phyloP scores from a whole-genome alignment of 1,140 invertebrate species.

The Leptinotarsa undecemlineata region DNA sequence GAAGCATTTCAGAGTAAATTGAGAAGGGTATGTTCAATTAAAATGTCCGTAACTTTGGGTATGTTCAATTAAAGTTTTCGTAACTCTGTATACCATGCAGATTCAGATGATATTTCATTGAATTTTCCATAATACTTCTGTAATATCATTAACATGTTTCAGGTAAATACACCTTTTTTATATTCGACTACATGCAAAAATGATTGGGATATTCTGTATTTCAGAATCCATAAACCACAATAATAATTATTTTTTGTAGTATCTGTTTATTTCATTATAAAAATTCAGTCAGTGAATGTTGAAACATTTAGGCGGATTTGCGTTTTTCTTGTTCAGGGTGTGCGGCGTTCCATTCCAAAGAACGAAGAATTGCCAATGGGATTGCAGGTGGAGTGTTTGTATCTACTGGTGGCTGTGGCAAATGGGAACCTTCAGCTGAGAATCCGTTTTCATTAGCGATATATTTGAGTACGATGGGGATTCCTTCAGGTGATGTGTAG shows the following conservation, averaged over 20 bases:
- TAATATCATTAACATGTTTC: no score
- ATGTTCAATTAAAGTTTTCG: no score
- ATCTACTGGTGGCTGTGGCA: slow-evolving; percentile 58
- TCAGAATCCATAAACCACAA: no score
- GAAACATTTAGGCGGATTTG: background rate
- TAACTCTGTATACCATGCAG: no score
- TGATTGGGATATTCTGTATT: no score
- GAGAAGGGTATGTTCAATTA: no score
- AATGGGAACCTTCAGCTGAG: slow-evolving; percentile 31
- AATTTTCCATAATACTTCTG: no score
- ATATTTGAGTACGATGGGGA: slow-evolving; percentile 40
- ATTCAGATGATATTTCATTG: no score
- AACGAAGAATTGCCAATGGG: slow-evolving; percentile 35
- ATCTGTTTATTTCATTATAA: background rate
- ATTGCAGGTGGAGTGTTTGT: slow-evolving; percentile 35
- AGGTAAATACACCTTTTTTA: no score
- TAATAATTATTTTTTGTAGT: background rate
- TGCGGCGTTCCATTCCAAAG: slow-evolving; percentile 39
- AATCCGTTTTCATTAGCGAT: slow-evolving; percentile 38
- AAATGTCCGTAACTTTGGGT: no score
- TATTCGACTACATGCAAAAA: no score
- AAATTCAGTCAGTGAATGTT: background rate
- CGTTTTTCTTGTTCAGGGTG: slow-evolving; percentile 26
- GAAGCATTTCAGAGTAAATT: no score
- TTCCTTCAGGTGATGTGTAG: slow-evolving; percentile 80